phyloP scores from a whole-genome alignment of 1,140 invertebrate genomes.

The Vollenhovia emeryi region DNA sequence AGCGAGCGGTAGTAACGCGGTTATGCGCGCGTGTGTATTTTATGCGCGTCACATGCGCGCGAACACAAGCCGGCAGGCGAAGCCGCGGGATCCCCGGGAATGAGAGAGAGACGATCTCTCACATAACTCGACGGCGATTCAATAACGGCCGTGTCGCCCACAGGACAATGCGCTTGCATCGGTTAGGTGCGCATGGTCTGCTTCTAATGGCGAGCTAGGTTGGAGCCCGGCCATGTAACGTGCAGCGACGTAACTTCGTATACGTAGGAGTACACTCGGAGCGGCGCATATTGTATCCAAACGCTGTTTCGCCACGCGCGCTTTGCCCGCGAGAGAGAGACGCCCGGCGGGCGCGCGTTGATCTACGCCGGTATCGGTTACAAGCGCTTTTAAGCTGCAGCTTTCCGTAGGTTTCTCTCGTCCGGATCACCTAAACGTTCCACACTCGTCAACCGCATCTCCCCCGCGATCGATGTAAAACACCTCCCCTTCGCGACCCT shows the following conservation, averaged over 20 bases:
- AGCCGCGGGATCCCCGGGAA: slow-evolving; percentile 39
- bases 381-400: not conserved
- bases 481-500: no score
- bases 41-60: slow-evolving; percentile 46
- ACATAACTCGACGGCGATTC: slow-evolving; percentile 75
- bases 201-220: slow-evolving; percentile 46
- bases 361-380: slow-evolving; percentile 23
- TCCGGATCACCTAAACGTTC: not conserved
- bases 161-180: slow-evolving; percentile 70
- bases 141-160: slow-evolving; percentile 72
- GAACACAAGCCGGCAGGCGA: not conserved
- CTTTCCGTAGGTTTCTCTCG: not conserved
- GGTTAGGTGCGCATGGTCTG: slow-evolving; percentile 53
- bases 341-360: slow-evolving; percentile 8
- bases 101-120: slow-evolving; percentile 60
- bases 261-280: slow-evolving; percentile 26
- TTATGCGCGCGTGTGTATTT: slow-evolving; percentile 47
- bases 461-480: not conserved
- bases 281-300: slow-evolving; percentile 36
- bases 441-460: not conserved
- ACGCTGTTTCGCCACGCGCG: slow-evolving; percentile 50
- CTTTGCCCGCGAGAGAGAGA: slow-evolving; percentile 47
- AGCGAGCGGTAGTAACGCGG: slow-evolving; percentile 32
- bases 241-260: slow-evolving; percentile 60
- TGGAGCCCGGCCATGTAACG: slow-evolving; percentile 13